Percentiles rank a stretch among this genome's conserved stretches.
Conservation (phyloP, 92 coral and sea anemone genomes). For the Nematostella vectensis region DNA sequence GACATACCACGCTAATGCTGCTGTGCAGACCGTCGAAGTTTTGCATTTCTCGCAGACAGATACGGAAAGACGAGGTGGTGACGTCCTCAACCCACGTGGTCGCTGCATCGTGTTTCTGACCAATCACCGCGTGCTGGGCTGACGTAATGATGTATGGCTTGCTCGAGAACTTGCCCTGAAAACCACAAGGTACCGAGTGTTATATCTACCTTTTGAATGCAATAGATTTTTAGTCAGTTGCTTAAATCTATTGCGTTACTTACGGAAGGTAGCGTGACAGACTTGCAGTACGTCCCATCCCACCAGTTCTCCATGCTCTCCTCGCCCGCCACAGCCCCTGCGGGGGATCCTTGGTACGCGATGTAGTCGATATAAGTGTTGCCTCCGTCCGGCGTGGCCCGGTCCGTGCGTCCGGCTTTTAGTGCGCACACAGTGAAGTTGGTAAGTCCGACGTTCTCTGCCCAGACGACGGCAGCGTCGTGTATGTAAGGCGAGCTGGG, state of each 20-base stretch:
- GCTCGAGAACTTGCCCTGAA: constrained; percentile 23
- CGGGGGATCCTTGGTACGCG: constrained; percentile 64
- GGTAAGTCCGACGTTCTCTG: constrained; percentile 28
- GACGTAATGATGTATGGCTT: constrained; percentile 43
- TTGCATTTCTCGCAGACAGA: constrained; percentile 64
- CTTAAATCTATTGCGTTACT: not conserved
- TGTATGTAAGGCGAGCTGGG: constrained; percentile 40
- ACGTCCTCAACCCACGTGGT: constrained; percentile 72
- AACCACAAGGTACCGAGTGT: too few species aligned
- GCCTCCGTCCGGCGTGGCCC: constrained; percentile 59
- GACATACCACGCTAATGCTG: constrained; percentile 52
- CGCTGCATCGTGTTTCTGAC: constrained; percentile 62
- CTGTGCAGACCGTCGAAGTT: constrained; percentile 74
- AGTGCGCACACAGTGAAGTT: constrained; percentile 59
- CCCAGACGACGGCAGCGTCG: constrained; percentile 78
- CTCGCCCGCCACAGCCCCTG: constrained; percentile 44
- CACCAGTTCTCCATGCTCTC: constrained; percentile 45
- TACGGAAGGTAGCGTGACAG: constrained; percentile 29
- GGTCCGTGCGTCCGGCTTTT: constrained; percentile 64
- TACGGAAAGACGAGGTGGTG: constrained; percentile 30
- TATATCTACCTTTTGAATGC: not conserved
- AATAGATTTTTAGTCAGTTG: not conserved
- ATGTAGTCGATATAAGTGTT: constrained; percentile 59
- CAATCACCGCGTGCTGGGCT: constrained; percentile 44
- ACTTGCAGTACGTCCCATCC: constrained; percentile 64